Base-by-base conservation (phyloP, 2,113 vertebrate species). In the Acanthochromis polyacanthus region DNA sequence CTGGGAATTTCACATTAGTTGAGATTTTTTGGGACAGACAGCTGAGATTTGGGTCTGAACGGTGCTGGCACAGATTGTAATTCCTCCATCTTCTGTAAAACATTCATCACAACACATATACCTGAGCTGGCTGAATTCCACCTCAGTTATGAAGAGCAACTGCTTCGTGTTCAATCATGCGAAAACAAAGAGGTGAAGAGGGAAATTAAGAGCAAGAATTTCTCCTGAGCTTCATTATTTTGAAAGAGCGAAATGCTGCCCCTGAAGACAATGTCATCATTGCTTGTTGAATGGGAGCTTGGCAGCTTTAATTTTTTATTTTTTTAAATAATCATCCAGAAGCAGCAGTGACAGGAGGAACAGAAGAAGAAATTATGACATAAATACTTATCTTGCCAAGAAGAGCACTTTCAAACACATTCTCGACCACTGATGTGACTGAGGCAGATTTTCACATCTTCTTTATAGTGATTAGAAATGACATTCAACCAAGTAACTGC, bases 141-240 rank as follows among this genome's bases (percentile, higher is more conserved):
- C 20, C 14, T 65, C 22, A 43, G 3, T 61, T 77, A 62, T 50
- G 53, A 51, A 80, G 23, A 61, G 59, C 32, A 61, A 52, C 22
- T 51, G 3, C 11, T 22, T 51, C 22, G 20, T 28, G 20, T 62
- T 75, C 67, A 80, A 71, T 82, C 48, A 75, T 43, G 58, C 43
- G 61, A 67, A 74, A 80, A 67, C 20, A 67, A 55, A 68, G n/a
- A 67, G 36, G 19, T n/a, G 20, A 45, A 50, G 19, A 59, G 40
- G 15, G 10, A 68, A 78, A 74, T 73, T 23, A 73, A 61, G 30
- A 48, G 30, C 17, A 48, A 28, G 32, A 71, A 3, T 57, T 65
- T 72, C 36, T 53, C 23, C 9, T 60, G 17, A 59, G 70, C 8
- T 40, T 30, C 25, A 71, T 84, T 77, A 30, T 36, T 75, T 9